Evolutionary conservation across 1,140 invertebrate species (phyloP), one percentile per base, ranked within the genome.

Genomic region (Penaeus japonicus): DNA sequence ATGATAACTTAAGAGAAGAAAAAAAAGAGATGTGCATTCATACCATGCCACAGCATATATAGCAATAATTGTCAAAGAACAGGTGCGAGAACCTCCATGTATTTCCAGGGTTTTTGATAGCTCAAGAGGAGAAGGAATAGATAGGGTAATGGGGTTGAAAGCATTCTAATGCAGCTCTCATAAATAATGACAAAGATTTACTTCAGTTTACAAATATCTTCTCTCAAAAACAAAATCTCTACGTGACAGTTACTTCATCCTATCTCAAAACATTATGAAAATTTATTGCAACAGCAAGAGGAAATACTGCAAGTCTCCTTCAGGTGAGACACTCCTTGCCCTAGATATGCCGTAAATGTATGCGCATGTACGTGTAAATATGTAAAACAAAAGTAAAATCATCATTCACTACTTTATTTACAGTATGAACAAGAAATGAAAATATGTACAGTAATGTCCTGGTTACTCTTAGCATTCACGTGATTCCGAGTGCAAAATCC

Each of bases 11-110:
- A 77, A n/a, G 39, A 77, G 32, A 39, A 77, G 30, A 77, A 32
- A 27, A n/a, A 77, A 27, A n/a, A 77, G 39, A 77, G 30, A 39
- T 77, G 47, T 47, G 47, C 62, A 70, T 70, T 70, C 62, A 65
- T 35, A 24, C 47, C 62, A 85, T 73, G 47, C 35, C 47, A 73
- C 32, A 75, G 54, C 84, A 85, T 27, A 73, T 55, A 77, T 75
- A 77, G 35, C 39, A 73, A 22, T 32, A 35, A 32, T 30, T 85
- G 30, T 73, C 27, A 57, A 55, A 57, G 32, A 81, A 81, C 47
- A 70, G 77, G 77, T 55, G 70, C 27, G 53, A 85, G 84, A 85
- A 85, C 84, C 84, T 77, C 84, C 70, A 27, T 77, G 84, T 85
- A 75, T 77, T 32, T 18, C 70, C 53, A 32, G 70, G 70, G 84